These are phyloP conservation scores for Mylabris phalerata DNA, from an alignment of 1,140 invertebrate genomes.

Conservation along the genomic window DNA sequence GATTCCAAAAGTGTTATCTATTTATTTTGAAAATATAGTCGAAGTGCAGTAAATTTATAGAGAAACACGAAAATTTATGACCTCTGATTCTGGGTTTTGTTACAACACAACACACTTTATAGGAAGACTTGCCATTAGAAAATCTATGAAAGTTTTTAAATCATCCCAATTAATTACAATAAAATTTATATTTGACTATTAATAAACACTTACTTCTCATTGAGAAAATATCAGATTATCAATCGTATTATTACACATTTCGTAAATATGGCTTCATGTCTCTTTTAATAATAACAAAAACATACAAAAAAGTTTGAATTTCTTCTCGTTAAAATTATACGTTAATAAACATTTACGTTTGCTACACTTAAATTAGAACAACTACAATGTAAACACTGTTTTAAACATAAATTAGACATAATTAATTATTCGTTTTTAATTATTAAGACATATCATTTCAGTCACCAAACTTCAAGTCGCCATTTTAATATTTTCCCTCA, in stretches of 20 bases:
- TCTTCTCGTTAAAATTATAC: neutral
- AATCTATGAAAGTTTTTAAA: too few species aligned
- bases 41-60: neutral
- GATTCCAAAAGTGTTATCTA: neutral
- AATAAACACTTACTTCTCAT: slow-evolving; percentile 32
- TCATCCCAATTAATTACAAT: too few species aligned
- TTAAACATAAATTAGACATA: neutral
- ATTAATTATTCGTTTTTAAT: slow-evolving; percentile 1
- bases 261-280: slow-evolving; percentile 39
- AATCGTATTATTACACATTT: slow-evolving; percentile 27
- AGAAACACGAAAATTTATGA: slow-evolving; percentile 13
- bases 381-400: neutral
- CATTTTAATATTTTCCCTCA: slow-evolving; percentile 35
- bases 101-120: slow-evolving; percentile 20
- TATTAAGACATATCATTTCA: slow-evolving; percentile 16
- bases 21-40: neutral
- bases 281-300: slow-evolving; percentile 23
- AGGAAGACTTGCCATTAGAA: neutral
- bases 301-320: neutral
- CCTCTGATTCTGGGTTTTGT: slow-evolving; percentile 23
- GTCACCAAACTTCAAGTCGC: slow-evolving; percentile 35
- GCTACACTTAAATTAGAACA: neutral
- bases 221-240: slow-evolving; percentile 20
- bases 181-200: neutral
- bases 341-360: neutral